A percentile compares a stretch with the other conserved stretches of the same genome.
Conservation (phyloP, 2,797 vertebrate species). For the Lutjanus campechanus region DNA sequence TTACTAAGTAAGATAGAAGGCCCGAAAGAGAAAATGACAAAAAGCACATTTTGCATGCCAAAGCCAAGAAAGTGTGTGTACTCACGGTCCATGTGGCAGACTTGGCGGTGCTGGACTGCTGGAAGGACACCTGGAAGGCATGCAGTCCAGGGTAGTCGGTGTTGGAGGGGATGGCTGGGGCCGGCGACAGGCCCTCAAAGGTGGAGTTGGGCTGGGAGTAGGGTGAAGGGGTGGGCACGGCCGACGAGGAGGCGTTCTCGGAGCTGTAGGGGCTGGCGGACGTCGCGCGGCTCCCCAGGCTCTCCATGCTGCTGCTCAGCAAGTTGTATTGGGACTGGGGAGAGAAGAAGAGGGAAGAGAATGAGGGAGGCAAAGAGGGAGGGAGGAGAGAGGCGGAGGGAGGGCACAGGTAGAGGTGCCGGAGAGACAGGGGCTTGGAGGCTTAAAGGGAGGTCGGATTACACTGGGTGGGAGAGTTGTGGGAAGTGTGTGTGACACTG, state of each 20-base stretch:
- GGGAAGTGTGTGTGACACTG: slow-evolving; percentile 6
- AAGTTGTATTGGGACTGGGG: slow-evolving; percentile 98
- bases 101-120: slow-evolving; percentile 99
- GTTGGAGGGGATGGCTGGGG: slow-evolving; percentile 97
- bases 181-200: slow-evolving; percentile 97
- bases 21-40: slow-evolving; percentile 5
- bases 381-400: slow-evolving; percentile 81
- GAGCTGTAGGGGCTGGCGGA: slow-evolving; percentile 97
- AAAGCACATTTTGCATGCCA: not conserved
- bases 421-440: slow-evolving; percentile 51
- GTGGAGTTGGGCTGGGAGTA: slow-evolving; percentile 99
- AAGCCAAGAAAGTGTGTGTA: slow-evolving; percentile 70
- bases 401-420: slow-evolving; percentile 86
- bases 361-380: slow-evolving; percentile 66
- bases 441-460: slow-evolving; percentile 89
- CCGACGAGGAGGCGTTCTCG: slow-evolving; percentile 91
- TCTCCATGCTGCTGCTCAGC: slow-evolving; percentile 99
- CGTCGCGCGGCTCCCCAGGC: slow-evolving; percentile 92
- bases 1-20: slow-evolving; percentile 25
- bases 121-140: slow-evolving; percentile 97
- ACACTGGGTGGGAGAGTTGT: slow-evolving; percentile 77
- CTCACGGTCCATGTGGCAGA: slow-evolving; percentile 99
- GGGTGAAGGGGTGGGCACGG: slow-evolving; percentile 95
- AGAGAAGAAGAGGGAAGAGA: slow-evolving; percentile 55
- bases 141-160: slow-evolving; percentile 97